Conservation (phyloP, 2,888 invertebrate species). For the Leptopilina myrica region DNA sequence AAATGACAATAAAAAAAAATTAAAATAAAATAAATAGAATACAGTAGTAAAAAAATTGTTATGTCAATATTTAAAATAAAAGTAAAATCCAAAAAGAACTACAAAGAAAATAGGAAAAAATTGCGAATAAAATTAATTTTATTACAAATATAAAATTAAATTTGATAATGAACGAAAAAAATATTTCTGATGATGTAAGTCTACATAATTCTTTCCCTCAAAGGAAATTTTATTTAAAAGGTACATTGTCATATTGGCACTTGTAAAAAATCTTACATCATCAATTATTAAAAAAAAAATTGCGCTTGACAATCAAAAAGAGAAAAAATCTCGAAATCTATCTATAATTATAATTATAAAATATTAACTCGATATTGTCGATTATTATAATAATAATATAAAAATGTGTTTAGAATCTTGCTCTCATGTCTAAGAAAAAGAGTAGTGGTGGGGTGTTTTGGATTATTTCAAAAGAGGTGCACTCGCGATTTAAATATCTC, state of each 20-base stretch:
- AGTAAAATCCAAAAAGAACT: not conserved
- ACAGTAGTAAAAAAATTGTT: not conserved
- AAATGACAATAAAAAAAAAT: not conserved
- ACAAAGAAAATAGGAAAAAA: not conserved
- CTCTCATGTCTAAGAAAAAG: conserved; percentile 35
- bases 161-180: not conserved
- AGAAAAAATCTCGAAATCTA: not conserved
- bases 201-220: not conserved
- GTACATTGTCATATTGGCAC: conserved; percentile 30
- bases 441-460: conserved; percentile 30
- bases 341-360: not conserved
- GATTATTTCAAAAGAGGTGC: not conserved
- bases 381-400: conserved; percentile 22
- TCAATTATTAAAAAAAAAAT: not conserved
- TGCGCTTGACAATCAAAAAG: conserved; percentile 18
- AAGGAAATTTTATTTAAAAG: not conserved
- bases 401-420: conserved; percentile 13
- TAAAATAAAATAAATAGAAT: not conserved
- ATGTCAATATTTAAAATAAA: not conserved
- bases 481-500: conserved; percentile 7
- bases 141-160: not conserved
- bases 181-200: conserved; percentile 2
- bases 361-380: conserved; percentile 41
- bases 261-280: conserved; percentile 20
- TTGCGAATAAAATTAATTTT: not conserved